Evolutionary conservation across 2,888 invertebrate genomes (phyloP), one percentile per base, ranked within the genome.

Genomic region (Drosophila leonis): DNA sequence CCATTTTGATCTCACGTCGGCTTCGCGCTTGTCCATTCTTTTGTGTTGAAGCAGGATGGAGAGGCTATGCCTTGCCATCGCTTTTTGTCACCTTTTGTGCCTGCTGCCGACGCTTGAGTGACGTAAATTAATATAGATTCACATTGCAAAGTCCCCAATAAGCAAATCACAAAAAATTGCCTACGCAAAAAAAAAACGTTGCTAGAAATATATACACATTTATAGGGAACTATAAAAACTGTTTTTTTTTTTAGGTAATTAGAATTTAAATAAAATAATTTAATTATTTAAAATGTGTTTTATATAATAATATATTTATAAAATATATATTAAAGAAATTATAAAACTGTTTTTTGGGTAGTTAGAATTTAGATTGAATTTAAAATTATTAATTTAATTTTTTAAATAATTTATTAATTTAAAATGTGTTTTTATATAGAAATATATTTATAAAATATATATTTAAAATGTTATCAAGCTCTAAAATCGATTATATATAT

Each of bases 111-210:
- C 73, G 54, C 69, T 75, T 76, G 76, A 76, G 65, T 82, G 88
- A 84, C 83, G 83, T 71, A 79, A 82, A 82, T 83, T 84, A 88
- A 84, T 83, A 82, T 73, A 82, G 64, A 84, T 79, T 68, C 65
- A 75, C 71, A 46, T 68, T 66, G 41, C 31, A 20, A 56, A 56
- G 59, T 39, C 65, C 48, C 39, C 65, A 60, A 75, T 62, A 65
- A 51, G 48, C 41, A 27, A 54, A 44, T 62, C 29, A 51, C 29
- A 55, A n/a, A 24, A n/a, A 62, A 31, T 49, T 51, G 41, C 60
- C 57, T 12, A 13, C 60, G 54, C 48, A 29, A 49, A 46, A 62
- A 41, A 57, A 49, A 46, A 62, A 41, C 54, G 51, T 37, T 66
- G 55, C 64, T 66, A 59, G 44, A 48, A n/a, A 48, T 48, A 31